Conservation (phyloP, 2,888 invertebrate species). For the Laspeyria flexula region DNA sequence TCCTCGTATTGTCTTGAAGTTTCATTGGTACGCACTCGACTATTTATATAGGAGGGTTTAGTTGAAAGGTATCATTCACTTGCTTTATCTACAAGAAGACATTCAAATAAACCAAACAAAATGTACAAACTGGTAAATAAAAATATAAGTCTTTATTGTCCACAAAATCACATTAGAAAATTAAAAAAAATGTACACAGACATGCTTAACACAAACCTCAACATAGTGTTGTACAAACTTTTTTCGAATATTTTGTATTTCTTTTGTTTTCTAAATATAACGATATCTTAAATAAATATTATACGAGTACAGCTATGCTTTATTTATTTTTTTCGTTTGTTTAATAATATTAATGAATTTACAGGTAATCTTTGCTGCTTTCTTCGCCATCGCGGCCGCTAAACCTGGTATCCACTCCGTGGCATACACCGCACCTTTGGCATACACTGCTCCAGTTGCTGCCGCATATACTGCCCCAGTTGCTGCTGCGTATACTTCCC, state of each 20-base stretch:
- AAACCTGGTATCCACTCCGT: slow-evolving; percentile 75
- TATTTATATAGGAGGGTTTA: slow-evolving; percentile 66
- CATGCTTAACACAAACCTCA: too few species aligned
- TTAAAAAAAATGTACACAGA: too few species aligned
- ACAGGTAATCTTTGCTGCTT: slow-evolving; percentile 70
- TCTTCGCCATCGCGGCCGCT: slow-evolving; percentile 71
- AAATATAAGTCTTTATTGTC: slow-evolving; percentile 2
- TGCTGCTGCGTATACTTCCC: slow-evolving; percentile 55
- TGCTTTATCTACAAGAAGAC: slow-evolving; percentile 44
- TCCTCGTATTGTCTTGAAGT: slow-evolving; percentile 65
- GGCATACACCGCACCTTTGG: slow-evolving; percentile 49
- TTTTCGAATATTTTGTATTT: too few species aligned
- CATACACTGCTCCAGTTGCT: slow-evolving; percentile 53
- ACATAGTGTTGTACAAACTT: too few species aligned
- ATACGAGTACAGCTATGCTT: too few species aligned
- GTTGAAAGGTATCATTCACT: slow-evolving; percentile 57
- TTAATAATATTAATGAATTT: neutral
- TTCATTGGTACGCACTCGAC: slow-evolving; percentile 50
- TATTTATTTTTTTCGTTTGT: too few species aligned
- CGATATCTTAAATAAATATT: too few species aligned
- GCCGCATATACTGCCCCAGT: slow-evolving; percentile 55
- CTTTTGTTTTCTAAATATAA: too few species aligned
- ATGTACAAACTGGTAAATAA: slow-evolving; percentile 82
- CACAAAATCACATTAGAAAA: too few species aligned
- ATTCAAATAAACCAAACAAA: slow-evolving; percentile 54